phyloP scores from a whole-genome alignment of 2,888 invertebrate genomes.

The Boloria selene region DNA sequence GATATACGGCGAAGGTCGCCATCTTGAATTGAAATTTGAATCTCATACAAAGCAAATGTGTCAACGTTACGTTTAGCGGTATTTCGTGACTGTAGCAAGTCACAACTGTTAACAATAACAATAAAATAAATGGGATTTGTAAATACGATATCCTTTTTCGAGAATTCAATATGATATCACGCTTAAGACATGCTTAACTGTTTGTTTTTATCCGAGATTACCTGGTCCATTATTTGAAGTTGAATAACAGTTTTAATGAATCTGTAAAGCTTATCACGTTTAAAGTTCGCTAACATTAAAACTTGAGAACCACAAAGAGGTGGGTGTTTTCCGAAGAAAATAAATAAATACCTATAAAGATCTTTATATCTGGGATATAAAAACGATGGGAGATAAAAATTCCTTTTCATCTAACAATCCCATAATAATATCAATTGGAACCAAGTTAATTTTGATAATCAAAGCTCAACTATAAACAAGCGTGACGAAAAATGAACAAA shows the following conservation, averaged over 20 bases:
- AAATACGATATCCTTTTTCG: constrained; percentile 35
- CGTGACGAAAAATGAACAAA: constrained; percentile 19
- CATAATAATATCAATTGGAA: neutral
- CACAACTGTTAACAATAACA: constrained; percentile 44
- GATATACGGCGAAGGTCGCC: constrained; percentile 81
- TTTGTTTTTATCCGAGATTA: neutral
- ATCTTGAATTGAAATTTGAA: constrained; percentile 80
- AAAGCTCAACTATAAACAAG: constrained; percentile 13
- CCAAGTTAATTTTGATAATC: neutral
- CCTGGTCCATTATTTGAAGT: neutral
- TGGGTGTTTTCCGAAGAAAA: too few relatives aligned
- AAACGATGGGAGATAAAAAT: too few relatives aligned
- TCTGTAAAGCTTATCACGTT: too few relatives aligned
- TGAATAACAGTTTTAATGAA: too few relatives aligned
- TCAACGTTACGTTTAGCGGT: constrained; percentile 49
- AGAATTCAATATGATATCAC: constrained; percentile 21
- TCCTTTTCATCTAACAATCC: neutral
- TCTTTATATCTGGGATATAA: neutral
- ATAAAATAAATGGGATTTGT: constrained; percentile 44
- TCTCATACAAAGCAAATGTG: constrained; percentile 67
- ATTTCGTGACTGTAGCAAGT: constrained; percentile 42
- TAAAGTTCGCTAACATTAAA: too few relatives aligned
- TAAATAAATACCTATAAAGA: too few relatives aligned
- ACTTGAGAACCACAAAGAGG: too few relatives aligned
- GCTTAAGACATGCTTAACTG: neutral